A percentile compares a stretch with the other conserved stretches of the same genome.
These are phyloP conservation scores for Malurus alboscapulatus DNA, from an alignment of 2,113 vertebrate genomes.

Conservation along the genomic window DNA sequence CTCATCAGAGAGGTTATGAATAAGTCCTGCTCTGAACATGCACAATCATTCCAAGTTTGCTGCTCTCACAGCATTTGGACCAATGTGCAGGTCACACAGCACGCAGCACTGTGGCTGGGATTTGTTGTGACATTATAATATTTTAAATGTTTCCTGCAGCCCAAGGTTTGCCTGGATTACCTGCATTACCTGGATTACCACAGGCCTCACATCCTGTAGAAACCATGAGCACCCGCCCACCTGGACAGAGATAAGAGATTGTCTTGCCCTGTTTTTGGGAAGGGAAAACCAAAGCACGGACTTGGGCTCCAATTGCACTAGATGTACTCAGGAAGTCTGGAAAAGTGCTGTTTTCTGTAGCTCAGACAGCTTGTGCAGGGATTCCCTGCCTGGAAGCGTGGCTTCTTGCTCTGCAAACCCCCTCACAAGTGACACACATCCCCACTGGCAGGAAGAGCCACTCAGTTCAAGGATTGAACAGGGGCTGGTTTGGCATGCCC, in stretches of 20 bases:
- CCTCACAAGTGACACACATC: accelerated
- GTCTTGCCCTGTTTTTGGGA: neutral
- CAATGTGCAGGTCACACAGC: accelerated
- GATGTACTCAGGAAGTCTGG: neutral
- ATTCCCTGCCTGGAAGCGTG: neutral
- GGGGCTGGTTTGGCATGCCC: neutral
- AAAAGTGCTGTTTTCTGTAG: neutral
- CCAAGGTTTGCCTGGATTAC: neutral
- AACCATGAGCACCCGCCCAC: neutral
- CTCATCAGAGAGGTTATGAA: neutral
- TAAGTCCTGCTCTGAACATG: neutral
- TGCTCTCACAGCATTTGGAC: neutral
- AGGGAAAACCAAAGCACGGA: neutral
- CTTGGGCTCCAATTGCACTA: neutral
- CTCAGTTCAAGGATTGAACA: neutral
- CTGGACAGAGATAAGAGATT: neutral
- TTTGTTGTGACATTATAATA: neutral
- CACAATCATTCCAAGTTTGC: neutral
- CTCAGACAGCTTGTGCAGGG: neutral
- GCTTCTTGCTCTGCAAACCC: neutral
- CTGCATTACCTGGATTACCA: neutral
- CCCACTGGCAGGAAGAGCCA: neutral
- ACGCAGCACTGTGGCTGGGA: neutral
- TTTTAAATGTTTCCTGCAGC: neutral
- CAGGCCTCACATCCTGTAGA: accelerated